Evolutionary conservation across 1,140 invertebrate species (phyloP), one percentile per base, ranked within the genome.

Genomic region (Prorops nasuta): DNA sequence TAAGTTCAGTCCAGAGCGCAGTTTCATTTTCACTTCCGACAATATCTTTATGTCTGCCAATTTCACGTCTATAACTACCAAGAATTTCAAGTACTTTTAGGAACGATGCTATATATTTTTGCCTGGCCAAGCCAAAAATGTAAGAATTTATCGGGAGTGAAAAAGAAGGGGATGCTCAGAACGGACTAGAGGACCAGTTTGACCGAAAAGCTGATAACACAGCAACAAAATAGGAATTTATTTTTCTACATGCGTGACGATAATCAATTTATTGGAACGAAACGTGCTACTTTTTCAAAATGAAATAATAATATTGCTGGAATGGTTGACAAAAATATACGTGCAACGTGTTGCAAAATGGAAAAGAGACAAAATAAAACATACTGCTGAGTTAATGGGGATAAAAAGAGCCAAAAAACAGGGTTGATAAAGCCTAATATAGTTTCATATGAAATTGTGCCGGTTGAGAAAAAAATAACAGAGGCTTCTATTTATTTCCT

Each of bases 171-270:
- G 19, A 46, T 36, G 44, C 41, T 51, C 49, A 40, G 21, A 46
- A 48, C 44, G 41, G 19, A 8, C 45, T 45, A 40, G 41, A 32
- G 38, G 28, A 47, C 42, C 39, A 34, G 44, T 28, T 7, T 54
- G 51, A 19, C 56, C 39, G 40, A 49, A 35, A 53, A 19, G n/a
- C n/a, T n/a, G n/a, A n/a, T n/a, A n/a, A n/a, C n/a, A n/a, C n/a
- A n/a, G 51, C 44, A 34, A 28, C 51, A 52, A 58, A 52, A 64
- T 67, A 67, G 46, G 63, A 39, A 72, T 66, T 67, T 72, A 72
- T 72, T 72, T 72, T 72, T 72, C 64, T 71, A 63, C 59, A 54
- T 66, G 53, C 58, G 62, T 68, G 60, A 67, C 63, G 57, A 66
- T 69, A 62, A 69, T 69, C 54, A 69, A 58, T 58, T 49, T 59